These are phyloP conservation scores for Eupsittula cactorum DNA, from an alignment of 2,113 vertebrate species.

Conservation along the genomic window DNA sequence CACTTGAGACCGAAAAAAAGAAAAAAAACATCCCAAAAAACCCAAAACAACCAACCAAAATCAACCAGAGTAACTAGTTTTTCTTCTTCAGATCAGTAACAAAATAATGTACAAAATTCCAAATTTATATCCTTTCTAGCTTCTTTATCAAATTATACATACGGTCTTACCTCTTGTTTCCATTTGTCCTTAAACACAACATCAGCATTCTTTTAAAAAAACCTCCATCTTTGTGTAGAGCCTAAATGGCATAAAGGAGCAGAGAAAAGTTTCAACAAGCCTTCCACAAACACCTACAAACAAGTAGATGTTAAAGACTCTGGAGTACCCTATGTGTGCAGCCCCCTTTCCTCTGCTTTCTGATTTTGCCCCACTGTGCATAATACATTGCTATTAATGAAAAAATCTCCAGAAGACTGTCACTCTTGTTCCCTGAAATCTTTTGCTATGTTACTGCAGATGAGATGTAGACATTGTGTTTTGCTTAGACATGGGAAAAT, in stretches of 20 bases:
- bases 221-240: neutral
- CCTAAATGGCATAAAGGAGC: neutral
- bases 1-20: neutral
- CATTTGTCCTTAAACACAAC: neutral
- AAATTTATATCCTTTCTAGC: neutral
- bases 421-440: neutral
- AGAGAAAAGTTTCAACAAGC: neutral
- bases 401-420: neutral
- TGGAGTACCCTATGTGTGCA: neutral
- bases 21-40: neutral
- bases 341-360: neutral
- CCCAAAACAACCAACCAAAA: neutral
- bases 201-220: neutral
- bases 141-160: neutral
- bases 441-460: neutral
- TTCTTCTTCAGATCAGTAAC: slow-evolving; percentile 1
- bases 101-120: neutral
- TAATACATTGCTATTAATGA: neutral
- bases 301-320: neutral
- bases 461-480: neutral
- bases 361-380: neutral
- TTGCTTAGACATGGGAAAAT: neutral
- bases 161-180: neutral
- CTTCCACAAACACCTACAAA: neutral
- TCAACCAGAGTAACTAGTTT: neutral